Evolutionary conservation across 2,888 invertebrate genomes (phyloP).

Genomic region (Sialis lutaria): DNA sequence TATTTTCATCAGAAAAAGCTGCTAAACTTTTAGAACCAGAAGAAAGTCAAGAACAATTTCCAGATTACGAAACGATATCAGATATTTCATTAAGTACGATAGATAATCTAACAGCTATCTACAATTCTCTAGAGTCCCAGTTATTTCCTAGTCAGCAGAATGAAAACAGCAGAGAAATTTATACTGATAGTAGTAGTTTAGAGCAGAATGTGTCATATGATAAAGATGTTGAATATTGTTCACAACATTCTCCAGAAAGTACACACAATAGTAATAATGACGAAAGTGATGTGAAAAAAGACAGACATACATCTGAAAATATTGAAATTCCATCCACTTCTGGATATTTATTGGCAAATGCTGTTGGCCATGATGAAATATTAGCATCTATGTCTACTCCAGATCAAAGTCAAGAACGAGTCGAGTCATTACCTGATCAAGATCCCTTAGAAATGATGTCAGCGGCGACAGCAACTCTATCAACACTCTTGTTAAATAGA

Average conservation of each 20-base stretch:
- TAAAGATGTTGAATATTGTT: not conserved
- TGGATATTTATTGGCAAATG: slow-evolving; percentile 43
- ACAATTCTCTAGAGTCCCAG: not conserved
- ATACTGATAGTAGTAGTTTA: not conserved
- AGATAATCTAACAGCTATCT: not conserved
- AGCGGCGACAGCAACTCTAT: slow-evolving; percentile 43
- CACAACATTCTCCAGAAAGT: slow-evolving; percentile 15
- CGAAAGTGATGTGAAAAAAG: slow-evolving; percentile 21
- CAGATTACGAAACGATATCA: slow-evolving; percentile 6
- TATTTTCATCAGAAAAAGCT: not conserved
- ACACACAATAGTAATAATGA: slow-evolving; percentile 19
- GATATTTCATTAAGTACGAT: slow-evolving; percentile 2
- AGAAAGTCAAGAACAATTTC: not conserved
- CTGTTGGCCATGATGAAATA: slow-evolving; percentile 38
- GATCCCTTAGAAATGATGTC: slow-evolving; percentile 38
- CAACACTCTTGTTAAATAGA: slow-evolving; percentile 34
- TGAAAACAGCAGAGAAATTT: not conserved
- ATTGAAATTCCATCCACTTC: slow-evolving; percentile 41
- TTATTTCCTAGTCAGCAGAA: not conserved
- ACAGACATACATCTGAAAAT: slow-evolving; percentile 25
- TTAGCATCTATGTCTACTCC: slow-evolving; percentile 33
- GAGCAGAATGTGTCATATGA: not conserved
- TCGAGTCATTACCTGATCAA: slow-evolving; percentile 28
- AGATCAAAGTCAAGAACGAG: slow-evolving; percentile 18
- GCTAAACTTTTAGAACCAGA: not conserved